Evolutionary conservation across 2,797 vertebrate species (phyloP).

Genomic region (Macrochelys suwanniensis): DNA sequence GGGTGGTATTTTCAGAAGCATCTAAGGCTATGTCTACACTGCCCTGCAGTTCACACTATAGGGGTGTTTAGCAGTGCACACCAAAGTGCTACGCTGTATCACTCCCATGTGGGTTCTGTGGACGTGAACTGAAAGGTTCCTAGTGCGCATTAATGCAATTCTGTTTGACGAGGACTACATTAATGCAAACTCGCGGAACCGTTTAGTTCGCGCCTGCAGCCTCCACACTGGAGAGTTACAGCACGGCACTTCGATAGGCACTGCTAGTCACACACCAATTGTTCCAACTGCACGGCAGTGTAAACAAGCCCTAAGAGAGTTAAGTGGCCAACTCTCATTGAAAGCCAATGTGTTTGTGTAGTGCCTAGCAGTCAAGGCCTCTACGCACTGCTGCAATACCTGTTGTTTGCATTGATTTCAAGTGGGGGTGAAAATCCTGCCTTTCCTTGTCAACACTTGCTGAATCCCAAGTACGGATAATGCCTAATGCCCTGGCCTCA

Average conservation of each 20-base stretch:
- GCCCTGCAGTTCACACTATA: neutral
- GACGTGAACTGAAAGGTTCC: neutral
- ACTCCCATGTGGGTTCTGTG: neutral
- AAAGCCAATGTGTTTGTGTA: neutral
- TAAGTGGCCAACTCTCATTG: neutral
- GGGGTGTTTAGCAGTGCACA: neutral
- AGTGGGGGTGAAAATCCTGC: too few relatives aligned
- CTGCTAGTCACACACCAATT: neutral
- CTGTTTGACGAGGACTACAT: neutral
- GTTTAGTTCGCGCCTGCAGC: neutral
- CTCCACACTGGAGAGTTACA: neutral
- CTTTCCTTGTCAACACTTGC: too few relatives aligned
- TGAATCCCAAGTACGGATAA: too few relatives aligned
- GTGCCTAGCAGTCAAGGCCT: neutral
- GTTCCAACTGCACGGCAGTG: neutral
- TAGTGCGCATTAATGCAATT: neutral
- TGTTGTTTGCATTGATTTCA: too few relatives aligned
- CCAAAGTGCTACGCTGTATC: neutral
- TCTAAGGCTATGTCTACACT: neutral
- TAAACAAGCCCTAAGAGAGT: neutral
- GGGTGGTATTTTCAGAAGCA: neutral
- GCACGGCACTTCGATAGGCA: neutral
- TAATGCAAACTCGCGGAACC: neutral
- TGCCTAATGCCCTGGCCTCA: too few relatives aligned
- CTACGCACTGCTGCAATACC: too few relatives aligned